Evolutionary conservation across 2,797 vertebrate species (phyloP).

Genomic region (Thamnophis elegans): DNA sequence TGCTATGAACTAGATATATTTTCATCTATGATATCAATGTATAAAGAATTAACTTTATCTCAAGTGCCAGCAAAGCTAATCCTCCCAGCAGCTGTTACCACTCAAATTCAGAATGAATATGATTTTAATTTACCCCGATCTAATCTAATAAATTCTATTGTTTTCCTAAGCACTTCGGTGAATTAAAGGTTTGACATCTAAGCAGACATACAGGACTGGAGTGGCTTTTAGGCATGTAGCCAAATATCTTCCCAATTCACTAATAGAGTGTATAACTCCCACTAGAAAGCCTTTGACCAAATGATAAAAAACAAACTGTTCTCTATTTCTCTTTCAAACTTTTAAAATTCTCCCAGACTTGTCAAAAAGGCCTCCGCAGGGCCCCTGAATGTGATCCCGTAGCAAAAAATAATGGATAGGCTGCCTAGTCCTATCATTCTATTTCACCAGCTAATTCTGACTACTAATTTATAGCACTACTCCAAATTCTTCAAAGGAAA

Average conservation of each 20-base stretch:
- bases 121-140: constrained; percentile 64
- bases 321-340: constrained; percentile 46
- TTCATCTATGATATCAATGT: constrained; percentile 33
- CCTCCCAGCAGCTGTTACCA: constrained; percentile 67
- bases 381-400: not conserved
- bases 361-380: constrained; percentile 14
- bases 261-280: constrained; percentile 55
- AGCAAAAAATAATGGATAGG: not conserved
- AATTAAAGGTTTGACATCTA: constrained; percentile 67
- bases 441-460: not conserved
- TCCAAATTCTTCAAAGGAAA: not conserved
- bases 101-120: constrained; percentile 59
- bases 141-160: constrained; percentile 58
- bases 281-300: constrained; percentile 47
- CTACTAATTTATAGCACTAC: not conserved
- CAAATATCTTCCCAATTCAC: constrained; percentile 59
- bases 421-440: not conserved
- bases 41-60: constrained; percentile 58
- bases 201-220: constrained; percentile 60
- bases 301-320: constrained; percentile 44
- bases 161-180: constrained; percentile 62
- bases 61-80: constrained; percentile 62
- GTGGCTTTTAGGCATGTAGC: constrained; percentile 54
- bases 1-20: constrained; percentile 40
- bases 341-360: constrained; percentile 35